Base-by-base conservation (phyloP, 2,888 invertebrate species). In the Ennomos erosarius region DNA sequence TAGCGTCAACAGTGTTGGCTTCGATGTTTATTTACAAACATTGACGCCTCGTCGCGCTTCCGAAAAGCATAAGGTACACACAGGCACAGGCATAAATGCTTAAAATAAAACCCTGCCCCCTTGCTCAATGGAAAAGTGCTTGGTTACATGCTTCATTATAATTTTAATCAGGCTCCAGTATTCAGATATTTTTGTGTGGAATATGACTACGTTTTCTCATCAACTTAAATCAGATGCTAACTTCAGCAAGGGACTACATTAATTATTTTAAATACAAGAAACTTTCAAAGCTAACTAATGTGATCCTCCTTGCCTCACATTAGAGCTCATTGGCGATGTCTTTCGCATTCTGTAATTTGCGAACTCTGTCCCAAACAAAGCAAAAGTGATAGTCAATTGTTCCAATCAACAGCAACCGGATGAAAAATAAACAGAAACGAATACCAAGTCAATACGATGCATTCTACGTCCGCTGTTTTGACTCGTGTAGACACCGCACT, bases 1-100 rank as follows among this genome's bases (percentile, higher is more conserved):
- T 40, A 55, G 60, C 81, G 81, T 82, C 82, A 82, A 84, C 84
- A 82, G 70, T 73, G 76, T 75, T 26, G 26, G 26, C 26, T 26
- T 73, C 74, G 70, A 70, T 75, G 80, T 80, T 82, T 90, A 88
- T 91, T 91, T 90, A 91, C 90, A 88, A 91, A 91, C 90, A 90
- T 77, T 73, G 76, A 78, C 82, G 86, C 83, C 80, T 82, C 78
- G 81, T 77, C 53, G 63, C 61, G 71, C 74, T 79, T 78, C 82
- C 76, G 76, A 82, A 60, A 74, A 73, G 79, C 82, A 26, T 26
- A 26, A 26, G 26, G 26, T 26, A 79, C 81, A 43, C 40, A 42
- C 12, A 76, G 79, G 72, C 71, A 65, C 75, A 74, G 73, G 69
- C 64, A 68, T 74, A 73, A 78, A 78, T 78, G 83, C 81, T 84